These are phyloP conservation scores for Iselma pallidipennis DNA, from an alignment of 2,888 invertebrate genomes.

Conservation along the genomic window DNA sequence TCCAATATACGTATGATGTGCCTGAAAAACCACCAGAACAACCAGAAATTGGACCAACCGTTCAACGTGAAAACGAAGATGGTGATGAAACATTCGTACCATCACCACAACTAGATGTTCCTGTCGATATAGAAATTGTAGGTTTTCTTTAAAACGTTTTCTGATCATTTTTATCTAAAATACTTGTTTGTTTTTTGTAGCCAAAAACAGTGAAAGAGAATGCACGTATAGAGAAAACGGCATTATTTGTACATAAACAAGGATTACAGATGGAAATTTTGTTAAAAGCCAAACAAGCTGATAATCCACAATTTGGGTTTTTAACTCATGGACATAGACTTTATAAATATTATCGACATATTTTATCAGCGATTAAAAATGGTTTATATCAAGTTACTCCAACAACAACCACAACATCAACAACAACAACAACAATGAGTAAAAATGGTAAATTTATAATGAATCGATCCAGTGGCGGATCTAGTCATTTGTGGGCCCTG, in stretches of 20 bases:
- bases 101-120: constrained; percentile 74
- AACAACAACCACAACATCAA: constrained; percentile 34
- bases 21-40: constrained; percentile 57
- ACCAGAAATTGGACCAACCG: constrained; percentile 50
- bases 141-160: constrained; percentile 42
- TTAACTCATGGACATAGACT: constrained; percentile 82
- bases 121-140: constrained; percentile 73
- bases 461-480: not conserved
- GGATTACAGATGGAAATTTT: constrained; percentile 99
- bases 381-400: constrained; percentile 62
- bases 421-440: not conserved
- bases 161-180: not conserved
- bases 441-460: not conserved
- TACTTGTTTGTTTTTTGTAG: constrained; percentile 57
- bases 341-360: constrained; percentile 86
- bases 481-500: too few relatives aligned
- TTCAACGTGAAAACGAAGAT: constrained; percentile 54
- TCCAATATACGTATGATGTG: constrained; percentile 75
- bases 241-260: constrained; percentile 83
- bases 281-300: constrained; percentile 94
- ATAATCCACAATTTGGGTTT: constrained; percentile 93
- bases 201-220: constrained; percentile 87
- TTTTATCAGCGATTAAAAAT: constrained; percentile 70
- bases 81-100: constrained; percentile 77
- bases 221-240: constrained; percentile 94